Evolutionary conservation across 2,888 invertebrate species (phyloP).

Genomic region (Dromius quadrimaculatus): DNA sequence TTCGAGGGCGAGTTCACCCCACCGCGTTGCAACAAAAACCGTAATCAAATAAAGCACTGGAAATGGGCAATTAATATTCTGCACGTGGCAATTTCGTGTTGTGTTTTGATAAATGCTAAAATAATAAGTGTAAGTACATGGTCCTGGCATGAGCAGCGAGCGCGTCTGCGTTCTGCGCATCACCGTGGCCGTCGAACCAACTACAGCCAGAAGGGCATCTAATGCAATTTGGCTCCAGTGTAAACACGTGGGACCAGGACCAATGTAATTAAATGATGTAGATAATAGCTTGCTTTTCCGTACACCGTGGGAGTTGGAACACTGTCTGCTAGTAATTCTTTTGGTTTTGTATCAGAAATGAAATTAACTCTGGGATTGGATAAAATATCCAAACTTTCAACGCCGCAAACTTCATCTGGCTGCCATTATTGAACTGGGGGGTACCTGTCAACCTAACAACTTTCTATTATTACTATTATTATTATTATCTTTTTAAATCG

Average conservation of each 20-base stretch:
- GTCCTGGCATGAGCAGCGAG: not conserved
- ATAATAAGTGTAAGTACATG: constrained; percentile 55
- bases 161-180: not conserved
- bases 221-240: constrained; percentile 50
- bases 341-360: constrained; percentile 44
- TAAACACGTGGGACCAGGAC: constrained; percentile 49
- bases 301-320: constrained; percentile 36
- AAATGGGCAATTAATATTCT: constrained; percentile 52
- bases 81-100: constrained; percentile 49
- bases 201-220: constrained; percentile 34
- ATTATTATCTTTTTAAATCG: no score
- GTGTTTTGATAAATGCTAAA: constrained; percentile 56
- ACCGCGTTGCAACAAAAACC: constrained; percentile 41
- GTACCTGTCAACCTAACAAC: no score
- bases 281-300: constrained; percentile 49
- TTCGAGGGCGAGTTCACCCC: constrained; percentile 3
- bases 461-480: no score
- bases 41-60: constrained; percentile 41
- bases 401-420: no score
- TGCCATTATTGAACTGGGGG: no score
- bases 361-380: constrained; percentile 45
- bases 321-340: constrained; percentile 40
- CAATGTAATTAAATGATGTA: constrained; percentile 52
- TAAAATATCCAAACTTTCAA: no score
- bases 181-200: constrained; percentile 12